A percentile compares a stretch with the other conserved stretches of the same genome.
Evolutionary conservation across 2,797 vertebrate genomes (phyloP).

Genomic region (Lepidocolaptes lacrymiger): DNA sequence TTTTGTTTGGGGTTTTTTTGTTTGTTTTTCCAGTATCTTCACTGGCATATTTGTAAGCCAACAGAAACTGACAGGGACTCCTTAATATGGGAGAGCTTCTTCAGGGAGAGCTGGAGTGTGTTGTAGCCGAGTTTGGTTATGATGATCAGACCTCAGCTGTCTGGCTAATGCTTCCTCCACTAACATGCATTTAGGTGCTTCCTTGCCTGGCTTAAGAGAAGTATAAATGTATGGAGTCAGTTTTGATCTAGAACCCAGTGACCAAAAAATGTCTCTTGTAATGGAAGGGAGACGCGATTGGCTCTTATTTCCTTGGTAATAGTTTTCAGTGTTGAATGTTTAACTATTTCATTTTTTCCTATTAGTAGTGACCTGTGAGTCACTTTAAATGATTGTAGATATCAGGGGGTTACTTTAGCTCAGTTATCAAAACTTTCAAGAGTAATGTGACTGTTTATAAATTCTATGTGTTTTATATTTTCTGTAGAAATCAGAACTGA

Average conservation of each 20-base stretch:
- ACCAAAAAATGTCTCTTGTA: neutral
- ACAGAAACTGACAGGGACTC: neutral
- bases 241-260: neutral
- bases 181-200: neutral
- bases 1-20: neutral
- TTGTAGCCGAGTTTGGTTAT: neutral
- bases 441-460: neutral
- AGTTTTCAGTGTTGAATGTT: neutral
- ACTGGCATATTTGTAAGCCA: neutral
- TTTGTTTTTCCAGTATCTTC: neutral
- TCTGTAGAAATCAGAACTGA: neutral
- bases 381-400: neutral
- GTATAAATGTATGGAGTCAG: neutral
- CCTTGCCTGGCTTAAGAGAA: neutral
- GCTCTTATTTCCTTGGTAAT: neutral
- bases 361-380: neutral
- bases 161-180: neutral
- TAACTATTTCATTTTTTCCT: neutral
- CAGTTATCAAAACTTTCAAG: neutral
- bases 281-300: neutral
- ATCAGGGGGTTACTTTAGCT: neutral
- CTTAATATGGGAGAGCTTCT: neutral
- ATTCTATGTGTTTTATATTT: neutral
- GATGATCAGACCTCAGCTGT: neutral
- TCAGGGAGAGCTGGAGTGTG: accelerated